Conservation (phyloP, 1,140 invertebrate genomes). For the Centruroides sculpturatus region DNA sequence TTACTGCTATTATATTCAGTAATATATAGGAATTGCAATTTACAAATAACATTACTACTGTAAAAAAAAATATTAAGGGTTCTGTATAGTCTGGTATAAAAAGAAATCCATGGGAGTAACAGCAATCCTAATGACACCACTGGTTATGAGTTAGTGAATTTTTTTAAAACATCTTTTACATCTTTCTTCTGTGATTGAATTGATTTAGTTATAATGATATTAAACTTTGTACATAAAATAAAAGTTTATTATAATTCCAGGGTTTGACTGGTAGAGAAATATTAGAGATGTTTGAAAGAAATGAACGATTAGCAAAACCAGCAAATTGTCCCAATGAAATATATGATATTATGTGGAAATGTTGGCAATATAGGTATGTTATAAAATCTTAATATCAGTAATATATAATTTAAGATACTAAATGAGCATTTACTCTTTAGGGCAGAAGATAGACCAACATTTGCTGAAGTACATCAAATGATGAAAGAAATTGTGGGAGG, state of each 20-base stretch:
- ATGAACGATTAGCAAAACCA: conserved; percentile 50
- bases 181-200: no score
- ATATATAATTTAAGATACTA: background rate
- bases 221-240: no score
- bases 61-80: no score
- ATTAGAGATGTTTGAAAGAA: conserved; percentile 20
- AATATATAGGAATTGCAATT: no score
- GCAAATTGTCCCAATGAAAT: conserved; percentile 66
- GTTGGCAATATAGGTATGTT: conserved; percentile 56
- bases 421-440: conserved; percentile 8
- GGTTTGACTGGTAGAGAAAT: conserved; percentile 23
- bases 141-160: no score
- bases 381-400: background rate
- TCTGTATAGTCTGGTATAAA: no score
- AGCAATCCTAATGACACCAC: no score
- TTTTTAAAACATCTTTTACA: no score
- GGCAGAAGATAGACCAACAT: conserved; percentile 20
- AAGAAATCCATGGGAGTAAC: no score
- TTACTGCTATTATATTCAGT: no score
- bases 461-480: conserved; percentile 15
- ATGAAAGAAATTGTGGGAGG: conserved; percentile 4
- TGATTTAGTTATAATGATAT: no score
- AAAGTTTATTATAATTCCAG: conserved; percentile 8
- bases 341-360: conserved; percentile 73
- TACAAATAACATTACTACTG: no score